phyloP scores from a whole-genome alignment of 2,888 invertebrate species.

The Epinotia ramella region DNA sequence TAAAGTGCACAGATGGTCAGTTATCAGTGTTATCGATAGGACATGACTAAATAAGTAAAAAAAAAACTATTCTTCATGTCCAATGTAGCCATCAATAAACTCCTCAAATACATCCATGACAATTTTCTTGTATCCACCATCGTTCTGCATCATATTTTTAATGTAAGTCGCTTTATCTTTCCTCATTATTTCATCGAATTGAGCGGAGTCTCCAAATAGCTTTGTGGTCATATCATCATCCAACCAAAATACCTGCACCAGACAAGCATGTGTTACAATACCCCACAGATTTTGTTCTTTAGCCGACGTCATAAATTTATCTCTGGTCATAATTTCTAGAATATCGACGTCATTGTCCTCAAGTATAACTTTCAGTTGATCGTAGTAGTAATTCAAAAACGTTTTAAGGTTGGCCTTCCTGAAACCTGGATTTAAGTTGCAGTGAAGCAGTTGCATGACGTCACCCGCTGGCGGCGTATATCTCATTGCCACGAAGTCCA shows the following conservation, averaged over 20 bases:
- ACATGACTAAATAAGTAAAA: too few relatives aligned
- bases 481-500: conserved; percentile 89
- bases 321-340: conserved; percentile 68
- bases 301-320: conserved; percentile 75
- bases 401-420: conserved; percentile 77
- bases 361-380: conserved; percentile 75
- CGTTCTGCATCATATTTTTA: conserved; percentile 80
- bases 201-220: conserved; percentile 75
- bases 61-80: conserved; percentile 44
- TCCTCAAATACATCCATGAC: conserved; percentile 84
- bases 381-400: conserved; percentile 85
- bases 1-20: too few relatives aligned
- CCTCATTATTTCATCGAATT: conserved; percentile 84
- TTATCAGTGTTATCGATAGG: too few relatives aligned
- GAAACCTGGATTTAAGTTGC: conserved; percentile 79
- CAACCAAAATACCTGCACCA: conserved; percentile 82
- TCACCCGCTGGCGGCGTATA: conserved; percentile 89
- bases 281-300: conserved; percentile 82
- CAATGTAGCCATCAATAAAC: conserved; percentile 79
- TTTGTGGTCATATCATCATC: conserved; percentile 77
- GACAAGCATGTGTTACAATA: conserved; percentile 83
- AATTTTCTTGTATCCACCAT: conserved; percentile 78
- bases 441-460: conserved; percentile 82
- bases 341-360: conserved; percentile 67
- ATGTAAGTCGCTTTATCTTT: conserved; percentile 83